These are phyloP conservation scores for Pitta sordida DNA, from an alignment of 2,113 vertebrate species.

Conservation along the genomic window DNA sequence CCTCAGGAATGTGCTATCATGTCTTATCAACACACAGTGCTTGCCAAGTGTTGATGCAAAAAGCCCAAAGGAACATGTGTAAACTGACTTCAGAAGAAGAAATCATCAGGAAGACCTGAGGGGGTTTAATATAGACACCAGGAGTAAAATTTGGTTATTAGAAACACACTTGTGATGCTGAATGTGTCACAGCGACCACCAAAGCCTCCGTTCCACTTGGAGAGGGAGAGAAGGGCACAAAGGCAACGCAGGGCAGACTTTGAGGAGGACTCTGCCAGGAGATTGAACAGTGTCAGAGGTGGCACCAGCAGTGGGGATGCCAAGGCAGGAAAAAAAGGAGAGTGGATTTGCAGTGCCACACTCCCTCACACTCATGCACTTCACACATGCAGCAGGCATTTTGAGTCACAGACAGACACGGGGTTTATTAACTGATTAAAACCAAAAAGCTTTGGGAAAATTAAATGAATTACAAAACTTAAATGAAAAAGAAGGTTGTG, in stretches of 20 bases:
- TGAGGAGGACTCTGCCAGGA: background rate
- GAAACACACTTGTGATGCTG: background rate
- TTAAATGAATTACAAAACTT: background rate
- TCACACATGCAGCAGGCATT: background rate
- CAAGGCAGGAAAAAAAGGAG: no score
- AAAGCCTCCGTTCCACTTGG: background rate
- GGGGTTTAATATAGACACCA: constrained; percentile 11
- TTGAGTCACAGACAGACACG: background rate
- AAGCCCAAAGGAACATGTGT: constrained; percentile 21
- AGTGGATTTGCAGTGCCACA: background rate
- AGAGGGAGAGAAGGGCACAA: background rate
- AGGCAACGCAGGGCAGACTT: background rate
- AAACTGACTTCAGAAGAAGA: constrained; percentile 4
- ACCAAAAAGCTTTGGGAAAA: background rate
- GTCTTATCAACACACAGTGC: background rate
- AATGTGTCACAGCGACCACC: background rate
- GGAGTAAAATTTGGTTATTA: constrained; percentile 11
- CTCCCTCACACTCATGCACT: background rate
- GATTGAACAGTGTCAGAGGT: background rate
- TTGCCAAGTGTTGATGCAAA: background rate
- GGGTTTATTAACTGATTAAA: background rate
- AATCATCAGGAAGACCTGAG: background rate
- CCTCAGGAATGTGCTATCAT: background rate
- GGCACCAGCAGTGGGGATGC: no score
- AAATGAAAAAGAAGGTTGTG: background rate